Conservation (phyloP, 2,888 invertebrate species). For the Oxyscelio sp. region DNA sequence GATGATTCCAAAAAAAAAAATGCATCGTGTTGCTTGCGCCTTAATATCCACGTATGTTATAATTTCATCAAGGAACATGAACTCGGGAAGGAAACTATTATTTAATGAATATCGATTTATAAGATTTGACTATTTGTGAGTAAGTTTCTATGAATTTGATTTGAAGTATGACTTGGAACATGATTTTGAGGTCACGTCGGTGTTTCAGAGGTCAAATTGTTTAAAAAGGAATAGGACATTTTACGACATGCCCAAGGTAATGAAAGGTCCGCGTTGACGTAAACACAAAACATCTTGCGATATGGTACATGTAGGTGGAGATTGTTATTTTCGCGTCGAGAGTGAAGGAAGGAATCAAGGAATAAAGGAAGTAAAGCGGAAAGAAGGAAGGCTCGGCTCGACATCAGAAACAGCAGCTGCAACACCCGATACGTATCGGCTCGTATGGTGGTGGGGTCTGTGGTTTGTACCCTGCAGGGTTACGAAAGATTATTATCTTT, state of each 20-base stretch:
- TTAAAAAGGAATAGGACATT: too few species aligned
- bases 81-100: constrained; percentile 35
- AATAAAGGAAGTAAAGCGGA: constrained; percentile 74
- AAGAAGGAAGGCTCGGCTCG: constrained; percentile 71
- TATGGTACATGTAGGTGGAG: constrained; percentile 50
- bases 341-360: constrained; percentile 56
- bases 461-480: constrained; percentile 81
- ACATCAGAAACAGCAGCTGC: constrained; percentile 86
- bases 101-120: constrained; percentile 31
- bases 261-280: constrained; percentile 1
- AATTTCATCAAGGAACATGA: constrained; percentile 24
- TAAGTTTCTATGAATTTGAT: background rate
- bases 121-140: constrained; percentile 31
- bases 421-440: constrained; percentile 85
- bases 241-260: too few species aligned
- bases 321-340: constrained; percentile 59
- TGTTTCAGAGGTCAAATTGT: too few species aligned
- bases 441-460: constrained; percentile 74
- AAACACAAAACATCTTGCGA: constrained; percentile 10
- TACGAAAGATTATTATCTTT: constrained; percentile 84
- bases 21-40: constrained; percentile 46
- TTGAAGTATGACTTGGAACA: background rate
- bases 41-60: constrained; percentile 57
- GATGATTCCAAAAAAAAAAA: constrained; percentile 54
- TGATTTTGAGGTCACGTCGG: too few species aligned